Conservation (phyloP, 1,140 invertebrate genomes). For the Drosophila obscura region DNA sequence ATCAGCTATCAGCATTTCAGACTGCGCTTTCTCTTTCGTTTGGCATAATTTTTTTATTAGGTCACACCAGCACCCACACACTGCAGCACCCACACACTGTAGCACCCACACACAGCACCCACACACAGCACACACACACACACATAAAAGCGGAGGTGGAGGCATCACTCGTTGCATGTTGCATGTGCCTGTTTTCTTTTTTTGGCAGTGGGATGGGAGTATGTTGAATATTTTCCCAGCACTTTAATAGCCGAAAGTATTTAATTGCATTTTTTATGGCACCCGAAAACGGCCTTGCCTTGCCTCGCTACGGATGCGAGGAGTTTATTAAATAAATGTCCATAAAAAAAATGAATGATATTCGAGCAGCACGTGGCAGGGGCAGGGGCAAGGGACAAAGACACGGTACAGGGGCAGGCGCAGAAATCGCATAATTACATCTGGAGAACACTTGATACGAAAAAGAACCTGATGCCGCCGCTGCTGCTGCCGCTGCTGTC, state of each 20-base stretch:
- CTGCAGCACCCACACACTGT: slow-evolving; percentile 35
- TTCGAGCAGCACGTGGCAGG: background rate
- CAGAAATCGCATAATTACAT: slow-evolving; percentile 70
- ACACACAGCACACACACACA: no score
- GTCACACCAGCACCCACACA: slow-evolving; percentile 63
- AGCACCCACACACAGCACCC: slow-evolving; percentile 7
- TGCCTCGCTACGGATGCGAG: slow-evolving; percentile 12
- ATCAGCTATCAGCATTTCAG: no score
- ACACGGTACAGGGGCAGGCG: background rate
- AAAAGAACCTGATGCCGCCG: slow-evolving; percentile 1
- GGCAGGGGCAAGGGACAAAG: no score
- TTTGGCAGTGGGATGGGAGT: background rate
- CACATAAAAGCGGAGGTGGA: background rate
- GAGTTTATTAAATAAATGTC: slow-evolving; percentile 71
- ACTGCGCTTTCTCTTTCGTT: slow-evolving; percentile 63
- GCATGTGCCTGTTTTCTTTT: background rate
- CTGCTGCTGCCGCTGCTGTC: background rate
- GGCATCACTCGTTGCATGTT: slow-evolving; percentile 1
- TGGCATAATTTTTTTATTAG: slow-evolving; percentile 80
- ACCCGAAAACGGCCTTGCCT: slow-evolving; percentile 2
- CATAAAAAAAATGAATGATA: slow-evolving; percentile 39
- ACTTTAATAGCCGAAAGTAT: slow-evolving; percentile 68
- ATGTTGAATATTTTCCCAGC: slow-evolving; percentile 33
- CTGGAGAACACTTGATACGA: slow-evolving; percentile 62
- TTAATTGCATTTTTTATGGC: slow-evolving; percentile 67